Percentiles rank a stretch among this genome's conserved stretches.
phyloP scores from a whole-genome alignment of 2,113 vertebrate species.

The Chrysemys picta region DNA sequence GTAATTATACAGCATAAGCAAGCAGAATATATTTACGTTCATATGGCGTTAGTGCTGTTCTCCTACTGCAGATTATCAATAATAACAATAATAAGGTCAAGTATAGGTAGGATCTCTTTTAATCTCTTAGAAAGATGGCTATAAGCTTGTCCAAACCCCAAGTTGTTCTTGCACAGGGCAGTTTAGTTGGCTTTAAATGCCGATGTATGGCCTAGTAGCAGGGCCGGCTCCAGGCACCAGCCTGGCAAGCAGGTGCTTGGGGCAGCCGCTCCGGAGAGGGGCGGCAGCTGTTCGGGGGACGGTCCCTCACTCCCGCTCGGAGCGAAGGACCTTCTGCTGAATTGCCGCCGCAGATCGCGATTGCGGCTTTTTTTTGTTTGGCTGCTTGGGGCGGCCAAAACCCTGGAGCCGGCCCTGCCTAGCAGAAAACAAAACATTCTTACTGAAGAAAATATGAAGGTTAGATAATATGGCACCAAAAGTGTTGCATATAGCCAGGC shows the following conservation, averaged over 20 bases:
- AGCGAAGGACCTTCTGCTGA: too few species aligned
- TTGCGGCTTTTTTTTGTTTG: too few species aligned
- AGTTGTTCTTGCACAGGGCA: conserved; percentile 8
- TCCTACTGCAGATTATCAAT: not conserved
- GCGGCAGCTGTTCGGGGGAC: too few species aligned
- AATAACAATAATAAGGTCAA: not conserved
- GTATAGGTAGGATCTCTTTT: not conserved
- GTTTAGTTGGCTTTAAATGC: conserved; percentile 4
- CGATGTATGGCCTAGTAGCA: not conserved
- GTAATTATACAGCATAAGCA: not conserved
- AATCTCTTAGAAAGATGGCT: not conserved
- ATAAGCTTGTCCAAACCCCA: not conserved
- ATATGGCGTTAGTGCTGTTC: not conserved
- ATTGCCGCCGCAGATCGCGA: too few species aligned
- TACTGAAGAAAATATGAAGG: conserved; percentile 18
- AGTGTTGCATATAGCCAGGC: conserved; percentile 28
- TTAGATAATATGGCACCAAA: conserved; percentile 35
- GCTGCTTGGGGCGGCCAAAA: too few species aligned
- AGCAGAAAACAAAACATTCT: conserved; percentile 26
- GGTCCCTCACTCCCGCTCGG: too few species aligned
- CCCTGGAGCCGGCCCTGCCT: not conserved
- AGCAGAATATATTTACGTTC: not conserved
- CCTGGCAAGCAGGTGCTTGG: too few species aligned
- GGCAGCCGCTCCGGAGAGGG: too few species aligned
- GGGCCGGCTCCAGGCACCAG: too few species aligned